These are phyloP conservation scores for Trypoxylon attenuatum DNA, from an alignment of 2,888 invertebrate genomes.

Conservation along the genomic window DNA sequence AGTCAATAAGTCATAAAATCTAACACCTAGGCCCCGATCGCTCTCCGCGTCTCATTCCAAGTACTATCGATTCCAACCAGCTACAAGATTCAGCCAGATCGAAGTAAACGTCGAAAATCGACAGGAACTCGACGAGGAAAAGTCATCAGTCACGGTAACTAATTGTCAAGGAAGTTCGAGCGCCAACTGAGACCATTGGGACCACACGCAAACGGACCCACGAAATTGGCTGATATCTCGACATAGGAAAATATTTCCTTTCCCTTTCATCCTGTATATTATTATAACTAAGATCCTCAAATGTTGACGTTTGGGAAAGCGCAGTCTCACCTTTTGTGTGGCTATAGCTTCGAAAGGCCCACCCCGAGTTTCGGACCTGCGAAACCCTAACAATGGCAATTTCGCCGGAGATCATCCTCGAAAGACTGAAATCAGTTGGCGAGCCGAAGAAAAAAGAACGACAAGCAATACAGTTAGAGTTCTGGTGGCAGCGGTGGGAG, in stretches of 20 bases:
- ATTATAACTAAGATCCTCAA: conserved; percentile 56
- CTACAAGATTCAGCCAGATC: too few species aligned
- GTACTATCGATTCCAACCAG: conserved; percentile 37
- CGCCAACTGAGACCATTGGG: conserved; percentile 17
- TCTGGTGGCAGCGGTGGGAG: conserved; percentile 13
- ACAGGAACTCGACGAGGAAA: conserved; percentile 8
- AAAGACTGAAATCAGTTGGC: neutral
- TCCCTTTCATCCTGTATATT: conserved; percentile 55
- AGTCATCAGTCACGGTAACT: conserved; percentile 31
- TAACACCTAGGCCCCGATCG: conserved; percentile 56
- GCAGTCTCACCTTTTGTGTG: conserved; percentile 56
- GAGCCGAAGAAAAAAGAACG: neutral
- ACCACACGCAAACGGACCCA: conserved; percentile 47
- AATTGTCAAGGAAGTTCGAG: conserved; percentile 17
- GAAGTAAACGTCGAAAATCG: too few species aligned
- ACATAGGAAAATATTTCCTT: conserved; percentile 57
- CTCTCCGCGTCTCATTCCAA: conserved; percentile 38
- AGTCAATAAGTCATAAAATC: conserved; percentile 72
- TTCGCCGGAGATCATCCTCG: neutral
- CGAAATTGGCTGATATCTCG: conserved; percentile 64
- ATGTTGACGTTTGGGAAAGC: conserved; percentile 45
- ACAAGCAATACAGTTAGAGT: too few species aligned
- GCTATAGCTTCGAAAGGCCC: too few species aligned
- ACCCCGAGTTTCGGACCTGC: too few species aligned
- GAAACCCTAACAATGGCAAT: neutral